A percentile compares a stretch with the other conserved stretches of the same genome.
Conservation (phyloP, 2,113 vertebrate species). For the Cairina moschata region DNA sequence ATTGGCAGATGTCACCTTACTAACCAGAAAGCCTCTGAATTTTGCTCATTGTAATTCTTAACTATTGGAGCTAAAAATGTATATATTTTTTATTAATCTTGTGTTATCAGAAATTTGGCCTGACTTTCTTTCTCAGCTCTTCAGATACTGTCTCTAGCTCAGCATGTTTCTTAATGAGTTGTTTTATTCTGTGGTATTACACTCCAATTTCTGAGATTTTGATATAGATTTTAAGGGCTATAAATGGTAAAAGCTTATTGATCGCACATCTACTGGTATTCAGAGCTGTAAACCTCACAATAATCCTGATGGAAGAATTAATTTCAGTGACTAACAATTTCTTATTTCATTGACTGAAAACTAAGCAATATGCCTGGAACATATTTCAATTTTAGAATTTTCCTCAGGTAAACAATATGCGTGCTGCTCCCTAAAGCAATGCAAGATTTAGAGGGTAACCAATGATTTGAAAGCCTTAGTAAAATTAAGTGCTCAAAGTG, state of each 20-base stretch:
- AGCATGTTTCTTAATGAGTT: background rate
- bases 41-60: background rate
- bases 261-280: constrained; percentile 21
- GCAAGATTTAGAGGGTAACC: background rate
- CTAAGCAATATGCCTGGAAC: background rate
- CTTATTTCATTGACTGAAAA: constrained; percentile 29
- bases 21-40: background rate
- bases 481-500: background rate
- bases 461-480: background rate
- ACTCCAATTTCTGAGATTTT: background rate
- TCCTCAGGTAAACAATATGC: background rate
- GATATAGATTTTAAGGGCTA: constrained; percentile 13
- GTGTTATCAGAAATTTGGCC: background rate
- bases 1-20: background rate
- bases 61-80: background rate
- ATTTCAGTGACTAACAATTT: background rate
- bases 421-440: background rate
- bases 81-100: background rate
- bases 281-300: constrained; percentile 3
- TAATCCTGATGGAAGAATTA: constrained; percentile 24
- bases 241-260: constrained; percentile 19
- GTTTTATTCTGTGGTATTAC: background rate
- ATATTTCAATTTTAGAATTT: constrained; percentile 1
- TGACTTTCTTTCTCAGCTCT: background rate
- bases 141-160: background rate